Percentiles rank a stretch among this genome's conserved stretches.
These are phyloP conservation scores for Chrysaora quinquecirrha DNA, from an alignment of 30 jellyfish, hydroid and myxozoan genomes.

Conservation along the genomic window DNA sequence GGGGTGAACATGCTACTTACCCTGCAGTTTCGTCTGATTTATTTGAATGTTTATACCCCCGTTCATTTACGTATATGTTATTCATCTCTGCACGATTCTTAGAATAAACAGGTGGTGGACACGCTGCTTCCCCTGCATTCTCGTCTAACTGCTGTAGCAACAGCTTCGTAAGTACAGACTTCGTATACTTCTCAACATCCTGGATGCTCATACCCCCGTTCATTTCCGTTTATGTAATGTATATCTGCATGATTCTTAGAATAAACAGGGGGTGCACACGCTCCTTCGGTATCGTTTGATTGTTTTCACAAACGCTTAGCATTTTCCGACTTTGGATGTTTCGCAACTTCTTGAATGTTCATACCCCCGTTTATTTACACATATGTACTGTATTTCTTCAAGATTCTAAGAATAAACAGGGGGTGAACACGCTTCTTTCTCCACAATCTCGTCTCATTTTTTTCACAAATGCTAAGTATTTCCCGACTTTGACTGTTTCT, in stretches of 20 bases:
- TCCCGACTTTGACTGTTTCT: too few relatives aligned
- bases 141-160: conserved; percentile 11
- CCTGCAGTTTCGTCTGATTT: conserved; percentile 83
- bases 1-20: conserved; percentile 26
- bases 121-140: neutral
- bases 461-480: conserved; percentile 81
- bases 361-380: neutral
- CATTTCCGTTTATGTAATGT: too few relatives aligned
- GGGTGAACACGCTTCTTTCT: conserved; percentile 27
- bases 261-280: neutral
- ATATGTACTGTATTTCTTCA: too few relatives aligned
- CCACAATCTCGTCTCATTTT: conserved; percentile 83
- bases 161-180: conserved; percentile 89
- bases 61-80: too few relatives aligned
- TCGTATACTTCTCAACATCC: too few relatives aligned
- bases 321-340: too few relatives aligned
- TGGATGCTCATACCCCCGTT: neutral
- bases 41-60: too few relatives aligned
- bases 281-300: conserved; percentile 76
- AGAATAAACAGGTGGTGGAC: too few relatives aligned
- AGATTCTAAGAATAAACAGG: neutral
- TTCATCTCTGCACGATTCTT: too few relatives aligned
- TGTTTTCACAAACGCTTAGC: conserved; percentile 84
- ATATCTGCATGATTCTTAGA: neutral
- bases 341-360: too few relatives aligned